phyloP scores from a whole-genome alignment of 2,797 vertebrate species.

The Emydoidea blandingii region DNA sequence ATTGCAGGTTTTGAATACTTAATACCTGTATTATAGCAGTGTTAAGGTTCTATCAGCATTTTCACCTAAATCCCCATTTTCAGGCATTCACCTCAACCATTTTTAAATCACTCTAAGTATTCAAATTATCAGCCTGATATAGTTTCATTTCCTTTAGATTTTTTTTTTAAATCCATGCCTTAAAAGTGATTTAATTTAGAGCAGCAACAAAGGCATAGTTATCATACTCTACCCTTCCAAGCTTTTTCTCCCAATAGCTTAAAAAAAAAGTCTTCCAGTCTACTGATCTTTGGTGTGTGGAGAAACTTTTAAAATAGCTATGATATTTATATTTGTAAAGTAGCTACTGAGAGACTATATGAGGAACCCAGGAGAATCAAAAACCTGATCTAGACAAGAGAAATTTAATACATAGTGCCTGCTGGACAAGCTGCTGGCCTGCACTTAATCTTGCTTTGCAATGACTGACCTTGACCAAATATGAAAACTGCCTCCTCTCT shows the following conservation, averaged over 20 bases:
- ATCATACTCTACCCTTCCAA: slow-evolving; percentile 11
- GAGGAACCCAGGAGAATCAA: neutral
- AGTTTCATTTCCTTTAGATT: slow-evolving; percentile 50
- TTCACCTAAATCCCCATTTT: slow-evolving; percentile 80
- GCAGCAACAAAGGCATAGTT: slow-evolving; percentile 35
- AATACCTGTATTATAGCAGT: slow-evolving; percentile 70
- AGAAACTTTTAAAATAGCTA: slow-evolving; percentile 14
- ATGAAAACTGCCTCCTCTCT: neutral
- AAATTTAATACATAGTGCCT: neutral
- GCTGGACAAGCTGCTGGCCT: neutral
- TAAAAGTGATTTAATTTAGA: slow-evolving; percentile 55
- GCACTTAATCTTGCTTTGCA: neutral
- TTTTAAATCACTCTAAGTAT: slow-evolving; percentile 75
- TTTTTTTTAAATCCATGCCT: slow-evolving; percentile 57
- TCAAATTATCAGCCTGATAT: slow-evolving; percentile 64
- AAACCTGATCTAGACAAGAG: neutral
- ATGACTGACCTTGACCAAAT: neutral
- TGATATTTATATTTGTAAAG: slow-evolving; percentile 5
- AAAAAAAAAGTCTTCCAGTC: neutral
- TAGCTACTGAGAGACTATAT: neutral
- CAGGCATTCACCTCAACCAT: slow-evolving; percentile 70
- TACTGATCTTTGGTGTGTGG: neutral
- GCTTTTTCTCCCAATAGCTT: slow-evolving; percentile 4
- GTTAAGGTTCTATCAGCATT: slow-evolving; percentile 68
- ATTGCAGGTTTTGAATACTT: slow-evolving; percentile 79